A percentile compares a stretch with the other conserved stretches of the same genome.
These are phyloP conservation scores for Bhutanitis thaidina DNA, from an alignment of 2,888 invertebrate genomes.

Conservation along the genomic window DNA sequence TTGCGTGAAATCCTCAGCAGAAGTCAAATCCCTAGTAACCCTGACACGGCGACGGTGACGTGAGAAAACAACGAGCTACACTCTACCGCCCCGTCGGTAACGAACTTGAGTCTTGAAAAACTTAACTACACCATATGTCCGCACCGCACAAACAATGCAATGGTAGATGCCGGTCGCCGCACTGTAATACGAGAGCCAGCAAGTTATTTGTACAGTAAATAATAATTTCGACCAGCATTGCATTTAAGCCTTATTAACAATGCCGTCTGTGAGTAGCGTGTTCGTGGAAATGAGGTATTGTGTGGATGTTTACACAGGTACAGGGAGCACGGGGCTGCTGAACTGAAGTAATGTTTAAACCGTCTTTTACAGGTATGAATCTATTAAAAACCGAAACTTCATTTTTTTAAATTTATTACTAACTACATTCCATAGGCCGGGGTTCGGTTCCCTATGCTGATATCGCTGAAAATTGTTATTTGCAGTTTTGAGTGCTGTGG, in stretches of 20 bases:
- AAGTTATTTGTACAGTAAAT: constrained; percentile 37
- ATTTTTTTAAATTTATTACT: too few relatives aligned
- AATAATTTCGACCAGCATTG: constrained; percentile 40
- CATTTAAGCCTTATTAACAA: constrained; percentile 23
- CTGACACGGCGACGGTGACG: neutral
- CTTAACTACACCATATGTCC: constrained; percentile 50
- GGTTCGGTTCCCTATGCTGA: too few relatives aligned
- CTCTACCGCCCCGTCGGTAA: constrained; percentile 4
- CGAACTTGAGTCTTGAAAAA: constrained; percentile 33
- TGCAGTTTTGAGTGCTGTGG: too few relatives aligned
- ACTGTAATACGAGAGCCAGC: constrained; percentile 37
- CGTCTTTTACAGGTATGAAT: too few relatives aligned
- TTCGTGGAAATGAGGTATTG: constrained; percentile 16
- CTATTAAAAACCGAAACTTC: too few relatives aligned
- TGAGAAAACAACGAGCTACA: neutral
- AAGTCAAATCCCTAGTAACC: neutral
- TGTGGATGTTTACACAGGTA: constrained; percentile 5
- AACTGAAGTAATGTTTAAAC: neutral
- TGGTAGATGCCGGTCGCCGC: constrained; percentile 27
- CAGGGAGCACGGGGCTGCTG: neutral
- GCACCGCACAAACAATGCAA: constrained; percentile 41
- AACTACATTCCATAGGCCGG: too few relatives aligned
- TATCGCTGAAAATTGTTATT: too few relatives aligned
- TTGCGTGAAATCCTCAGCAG: neutral
- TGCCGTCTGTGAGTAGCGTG: constrained; percentile 7